Evolutionary conservation across 2,113 vertebrate genomes (phyloP).

Genomic region (Aldabrachelys gigantea): DNA sequence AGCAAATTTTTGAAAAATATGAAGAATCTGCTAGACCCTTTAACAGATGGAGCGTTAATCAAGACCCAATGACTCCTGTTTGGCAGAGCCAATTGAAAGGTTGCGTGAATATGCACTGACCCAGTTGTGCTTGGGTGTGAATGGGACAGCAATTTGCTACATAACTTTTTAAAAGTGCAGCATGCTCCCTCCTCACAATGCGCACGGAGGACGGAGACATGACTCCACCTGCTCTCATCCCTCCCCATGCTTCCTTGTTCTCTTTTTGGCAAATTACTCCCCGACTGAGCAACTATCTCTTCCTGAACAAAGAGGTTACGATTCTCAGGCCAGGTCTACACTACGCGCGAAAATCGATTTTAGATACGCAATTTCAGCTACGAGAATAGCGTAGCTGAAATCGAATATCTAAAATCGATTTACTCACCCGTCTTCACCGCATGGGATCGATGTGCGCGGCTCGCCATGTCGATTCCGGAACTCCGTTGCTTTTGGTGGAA

Average conservation of each 20-base stretch:
- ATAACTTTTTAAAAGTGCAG: background rate
- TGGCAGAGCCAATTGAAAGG: background rate
- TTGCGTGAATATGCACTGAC: rapidly evolving
- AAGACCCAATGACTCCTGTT: background rate
- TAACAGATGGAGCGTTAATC: background rate
- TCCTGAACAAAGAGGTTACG: background rate
- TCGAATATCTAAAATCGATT: no score
- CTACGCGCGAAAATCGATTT: no score
- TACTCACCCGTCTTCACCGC: no score
- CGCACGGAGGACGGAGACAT: background rate
- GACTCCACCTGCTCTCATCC: background rate
- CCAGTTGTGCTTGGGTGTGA: background rate
- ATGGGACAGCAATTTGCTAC: background rate
- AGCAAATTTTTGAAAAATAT: background rate
- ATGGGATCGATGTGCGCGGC: no score
- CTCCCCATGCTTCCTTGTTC: background rate
- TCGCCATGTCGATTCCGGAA: no score
- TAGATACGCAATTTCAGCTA: no score
- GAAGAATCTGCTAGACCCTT: background rate
- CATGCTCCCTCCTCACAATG: background rate
- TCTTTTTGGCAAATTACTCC: background rate
- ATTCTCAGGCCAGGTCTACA: background rate
- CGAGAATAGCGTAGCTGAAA: no score
- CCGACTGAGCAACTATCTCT: background rate
- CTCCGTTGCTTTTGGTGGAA: no score